Evolutionary conservation across 1,140 invertebrate genomes (phyloP).

Genomic region (Bombus confusus): DNA sequence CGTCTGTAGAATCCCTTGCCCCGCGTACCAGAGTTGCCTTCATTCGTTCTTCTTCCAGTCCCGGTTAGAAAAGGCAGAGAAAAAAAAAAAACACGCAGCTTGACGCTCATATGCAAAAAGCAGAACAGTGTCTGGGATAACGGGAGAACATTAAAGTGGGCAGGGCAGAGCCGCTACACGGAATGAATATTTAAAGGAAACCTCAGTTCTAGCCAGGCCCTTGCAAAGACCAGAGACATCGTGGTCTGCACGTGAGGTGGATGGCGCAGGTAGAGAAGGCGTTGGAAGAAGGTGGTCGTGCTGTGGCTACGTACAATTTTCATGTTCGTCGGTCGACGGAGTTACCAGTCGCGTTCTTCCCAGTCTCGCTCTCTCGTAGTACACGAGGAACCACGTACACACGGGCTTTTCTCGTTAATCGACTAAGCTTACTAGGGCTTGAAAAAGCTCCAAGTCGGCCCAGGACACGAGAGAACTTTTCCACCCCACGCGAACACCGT

Average conservation of each 20-base stretch:
- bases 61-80: neutral
- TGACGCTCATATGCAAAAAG: slow-evolving; percentile 68
- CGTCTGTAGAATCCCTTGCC: neutral
- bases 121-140: slow-evolving; percentile 71
- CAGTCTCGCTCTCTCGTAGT: neutral
- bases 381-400: slow-evolving; percentile 3
- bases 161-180: slow-evolving; percentile 60
- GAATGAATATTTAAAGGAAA: slow-evolving; percentile 74
- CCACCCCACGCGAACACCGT: neutral
- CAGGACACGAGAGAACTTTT: slow-evolving; percentile 1
- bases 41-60: slow-evolving; percentile 18
- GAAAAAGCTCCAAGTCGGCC: slow-evolving; percentile 39
- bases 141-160: slow-evolving; percentile 70
- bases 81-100: neutral
- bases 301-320: slow-evolving; percentile 37
- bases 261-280: slow-evolving; percentile 30
- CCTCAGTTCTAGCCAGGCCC: slow-evolving; percentile 42
- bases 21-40: neutral
- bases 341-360: neutral
- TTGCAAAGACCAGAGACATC: slow-evolving; percentile 55
- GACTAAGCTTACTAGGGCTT: slow-evolving; percentile 32
- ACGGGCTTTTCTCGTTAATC: slow-evolving; percentile 38
- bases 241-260: slow-evolving; percentile 58
- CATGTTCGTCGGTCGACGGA: slow-evolving; percentile 26
- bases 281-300: slow-evolving; percentile 36